These are phyloP conservation scores for Mayetiola destructor DNA, from an alignment of 2,888 invertebrate species.

Conservation along the genomic window DNA sequence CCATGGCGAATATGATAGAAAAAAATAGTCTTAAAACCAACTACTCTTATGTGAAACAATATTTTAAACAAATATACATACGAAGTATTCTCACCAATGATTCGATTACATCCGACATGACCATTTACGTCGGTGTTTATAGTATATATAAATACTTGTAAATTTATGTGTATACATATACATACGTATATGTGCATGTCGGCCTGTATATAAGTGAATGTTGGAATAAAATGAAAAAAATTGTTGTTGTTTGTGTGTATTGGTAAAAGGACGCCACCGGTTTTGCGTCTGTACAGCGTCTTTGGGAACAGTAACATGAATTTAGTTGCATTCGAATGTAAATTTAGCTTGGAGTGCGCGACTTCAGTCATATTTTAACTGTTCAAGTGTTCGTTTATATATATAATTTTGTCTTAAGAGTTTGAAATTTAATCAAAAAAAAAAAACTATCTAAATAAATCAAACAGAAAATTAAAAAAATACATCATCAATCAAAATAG, in stretches of 20 bases:
- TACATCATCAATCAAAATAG: neutral
- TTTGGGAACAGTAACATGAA: constrained; percentile 9
- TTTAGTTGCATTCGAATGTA: constrained; percentile 14
- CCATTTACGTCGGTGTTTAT: no score
- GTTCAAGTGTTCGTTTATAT: constrained; percentile 18
- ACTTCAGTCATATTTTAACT: constrained; percentile 17
- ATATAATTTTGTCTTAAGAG: constrained; percentile 7
- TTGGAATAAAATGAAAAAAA: no score
- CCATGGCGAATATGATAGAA: neutral
- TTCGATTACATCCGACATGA: no score
- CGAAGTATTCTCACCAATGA: no score
- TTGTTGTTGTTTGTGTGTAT: constrained; percentile 3
- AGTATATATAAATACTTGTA: no score
- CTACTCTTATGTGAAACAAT: no score
- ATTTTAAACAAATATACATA: no score
- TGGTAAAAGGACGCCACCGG: constrained; percentile 18
- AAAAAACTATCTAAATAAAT: neutral
- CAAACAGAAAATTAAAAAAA: neutral
- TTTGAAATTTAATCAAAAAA: constrained; percentile 1
- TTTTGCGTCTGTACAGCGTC: constrained; percentile 15
- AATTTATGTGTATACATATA: neutral
- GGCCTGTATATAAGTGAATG: neutral
- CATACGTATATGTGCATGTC: neutral
- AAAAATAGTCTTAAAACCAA: no score
- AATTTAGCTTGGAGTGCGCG: constrained; percentile 14